phyloP scores from a whole-genome alignment of 2,888 invertebrate species.

The Gastracanthus pulcherrimus region DNA sequence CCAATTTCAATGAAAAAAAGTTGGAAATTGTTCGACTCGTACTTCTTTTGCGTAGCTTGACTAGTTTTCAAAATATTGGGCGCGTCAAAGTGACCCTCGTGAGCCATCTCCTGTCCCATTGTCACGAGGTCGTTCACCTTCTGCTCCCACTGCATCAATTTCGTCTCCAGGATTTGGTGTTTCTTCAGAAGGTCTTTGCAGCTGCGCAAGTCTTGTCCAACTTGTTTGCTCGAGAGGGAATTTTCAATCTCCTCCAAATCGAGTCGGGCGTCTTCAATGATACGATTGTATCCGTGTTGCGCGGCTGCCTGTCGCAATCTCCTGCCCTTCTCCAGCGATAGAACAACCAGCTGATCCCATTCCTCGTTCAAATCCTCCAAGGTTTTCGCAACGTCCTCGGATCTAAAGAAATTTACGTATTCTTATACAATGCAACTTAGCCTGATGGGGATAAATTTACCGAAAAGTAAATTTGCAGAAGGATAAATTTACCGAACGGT shows the following conservation, averaged over 20 bases:
- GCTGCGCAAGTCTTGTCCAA: conserved; percentile 92
- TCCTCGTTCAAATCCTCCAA: conserved; percentile 85
- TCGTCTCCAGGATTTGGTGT: conserved; percentile 92
- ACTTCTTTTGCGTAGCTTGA: conserved; percentile 84
- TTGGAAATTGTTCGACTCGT: conserved; percentile 60
- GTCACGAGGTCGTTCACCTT: conserved; percentile 88
- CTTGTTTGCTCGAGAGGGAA: conserved; percentile 88
- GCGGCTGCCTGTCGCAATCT: conserved; percentile 92
- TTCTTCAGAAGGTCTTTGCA: conserved; percentile 94
- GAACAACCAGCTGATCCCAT: conserved; percentile 87
- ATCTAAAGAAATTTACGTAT: conserved; percentile 75
- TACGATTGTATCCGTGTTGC: conserved; percentile 87
- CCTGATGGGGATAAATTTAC: no score
- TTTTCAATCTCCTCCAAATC: conserved; percentile 92
- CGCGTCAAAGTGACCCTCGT: conserved; percentile 97
- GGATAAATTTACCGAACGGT: no score
- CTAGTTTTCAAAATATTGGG: conserved; percentile 90
- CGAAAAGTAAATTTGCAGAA: no score
- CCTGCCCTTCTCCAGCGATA: conserved; percentile 84
- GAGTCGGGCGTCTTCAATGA: conserved; percentile 92
- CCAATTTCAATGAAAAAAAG: no score
- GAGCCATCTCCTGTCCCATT: conserved; percentile 93
- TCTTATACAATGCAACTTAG: background rate
- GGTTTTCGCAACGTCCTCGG: conserved; percentile 83
- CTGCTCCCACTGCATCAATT: conserved; percentile 90